Evolutionary conservation across 2,888 invertebrate species (phyloP), one percentile per base, ranked within the genome.

Genomic region (Abscondita cerata): DNA sequence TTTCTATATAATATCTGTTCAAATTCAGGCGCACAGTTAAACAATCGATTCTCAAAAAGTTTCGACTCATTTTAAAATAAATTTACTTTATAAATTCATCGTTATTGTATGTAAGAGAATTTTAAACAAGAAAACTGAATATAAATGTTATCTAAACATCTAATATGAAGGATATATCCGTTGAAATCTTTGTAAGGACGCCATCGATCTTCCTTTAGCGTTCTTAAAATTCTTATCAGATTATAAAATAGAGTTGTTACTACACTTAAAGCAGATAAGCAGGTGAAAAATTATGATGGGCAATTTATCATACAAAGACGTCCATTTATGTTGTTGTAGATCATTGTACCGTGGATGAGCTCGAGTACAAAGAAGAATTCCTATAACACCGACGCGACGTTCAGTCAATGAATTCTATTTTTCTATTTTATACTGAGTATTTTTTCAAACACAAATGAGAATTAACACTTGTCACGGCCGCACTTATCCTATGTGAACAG

Each of bases 401-500:
- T 48, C 55, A 34, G 19, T 52, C 40, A 62, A 57, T 52, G 48
- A 62, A 62, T 52, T 62, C n/a, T 25, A 62, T 20, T 52, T 40
- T 13, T 52, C 18, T 31, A 34, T 19, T 52, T 52, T 33, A 52
- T 25, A 46, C 11, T 36, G 19, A 46, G 40, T 47, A 41, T 48
- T 62, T 57, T 57, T 62, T 57, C 57, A 50, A 52, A 56, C 19
- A 53, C 52, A 57, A 62, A 62, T 62, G 59, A 59, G 66, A 67
- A 69, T 69, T 69, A 69, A 67, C 67, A 66, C 67, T 69, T 62
- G 62, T 66, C 56, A 61, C 50, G 59, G 64, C 54, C 57, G 47
- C 59, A 64, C 65, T 62, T 62, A 53, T 61, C 54, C 52, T 62
- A 56, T 62, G 58, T 52, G 59, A 57, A 60, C 63, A 60, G 60